Base-by-base conservation (phyloP, 1,140 invertebrate species). In the Drosophila sp. region DNA sequence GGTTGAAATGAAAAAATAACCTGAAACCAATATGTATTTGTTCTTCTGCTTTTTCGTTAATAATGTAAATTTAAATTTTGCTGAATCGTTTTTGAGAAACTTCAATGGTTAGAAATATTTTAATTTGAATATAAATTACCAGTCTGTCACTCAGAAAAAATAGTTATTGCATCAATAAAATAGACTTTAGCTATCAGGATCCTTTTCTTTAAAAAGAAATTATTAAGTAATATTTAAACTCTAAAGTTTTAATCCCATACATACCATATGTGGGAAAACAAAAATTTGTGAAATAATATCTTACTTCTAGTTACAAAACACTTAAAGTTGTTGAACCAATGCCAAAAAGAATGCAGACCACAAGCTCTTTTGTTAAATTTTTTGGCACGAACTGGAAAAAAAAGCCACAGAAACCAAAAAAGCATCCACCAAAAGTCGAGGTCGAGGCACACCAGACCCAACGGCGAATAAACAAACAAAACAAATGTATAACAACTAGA, bases 321-420 rank as follows among this genome's bases (percentile, higher is more conserved):
- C 44, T 50, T 50, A 50, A 50, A 50, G 44, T 50, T 50, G 44
- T 50, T 50, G 44, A 50, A 50, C 44, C 23, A 23, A 64, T 40
- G 50, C 64, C 72, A 75, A 75, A 67, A 60, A 47, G 62, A 74
- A 66, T 68, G 65, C 75, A 79, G 79, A 58, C 56, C 56, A 58
- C 56, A 35, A 32, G 32, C 32, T 8, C 38, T n/a, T 61, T 61
- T 41, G 60, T 74, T 57, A 50, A 62, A 70, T 68, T 65, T 75
- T 77, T 72, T 79, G 80, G 80, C 80, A 79, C 74, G 60, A 60
- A 57, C 63, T 57, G 23, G 23, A 50, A 27, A 50, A 68, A 60
- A 30, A 78, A 79, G 32, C 66, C 71, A 75, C 71, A 68, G 32
- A 75, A 80, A 70, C 77, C 78, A 75, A 58, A 35, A 69, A 60